Conservation (phyloP, 2,888 invertebrate genomes). For the Selenia dentaria region DNA sequence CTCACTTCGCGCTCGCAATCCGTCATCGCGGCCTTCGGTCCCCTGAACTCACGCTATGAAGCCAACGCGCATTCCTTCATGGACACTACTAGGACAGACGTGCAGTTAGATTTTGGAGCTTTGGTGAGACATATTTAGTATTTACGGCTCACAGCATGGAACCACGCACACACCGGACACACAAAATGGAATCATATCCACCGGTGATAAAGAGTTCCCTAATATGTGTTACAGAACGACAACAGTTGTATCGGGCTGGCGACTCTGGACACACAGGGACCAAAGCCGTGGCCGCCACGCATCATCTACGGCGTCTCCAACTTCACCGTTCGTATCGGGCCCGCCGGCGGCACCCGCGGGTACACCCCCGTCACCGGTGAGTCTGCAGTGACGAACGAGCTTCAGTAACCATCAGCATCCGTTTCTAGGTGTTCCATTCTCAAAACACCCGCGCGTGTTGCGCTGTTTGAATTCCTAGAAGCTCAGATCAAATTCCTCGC, state of each 20-base stretch:
- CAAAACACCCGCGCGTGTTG: too few relatives aligned
- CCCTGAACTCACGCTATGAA: slow-evolving; percentile 90
- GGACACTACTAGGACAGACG: slow-evolving; percentile 89
- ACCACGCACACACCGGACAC: too few relatives aligned
- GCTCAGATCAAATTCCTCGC: too few relatives aligned
- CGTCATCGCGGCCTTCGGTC: slow-evolving; percentile 95
- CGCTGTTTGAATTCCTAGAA: too few relatives aligned
- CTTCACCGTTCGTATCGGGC: slow-evolving; percentile 92
- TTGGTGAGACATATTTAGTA: too few relatives aligned
- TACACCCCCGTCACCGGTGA: slow-evolving; percentile 91
- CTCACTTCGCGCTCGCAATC: slow-evolving; percentile 88
- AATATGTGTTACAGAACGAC: slow-evolving; percentile 81
- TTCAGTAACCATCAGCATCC: too few relatives aligned
- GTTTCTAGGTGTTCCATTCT: too few relatives aligned
- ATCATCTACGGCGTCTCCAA: slow-evolving; percentile 85
- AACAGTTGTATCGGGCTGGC: slow-evolving; percentile 89
- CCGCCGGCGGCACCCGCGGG: slow-evolving; percentile 92
- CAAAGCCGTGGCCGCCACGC: slow-evolving; percentile 89
- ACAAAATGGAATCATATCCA: too few relatives aligned
- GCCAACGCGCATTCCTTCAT: slow-evolving; percentile 92
- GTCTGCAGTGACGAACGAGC: too few relatives aligned
- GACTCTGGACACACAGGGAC: slow-evolving; percentile 83
- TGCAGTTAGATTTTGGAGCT: slow-evolving; percentile 91
- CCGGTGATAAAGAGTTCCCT: too few relatives aligned
- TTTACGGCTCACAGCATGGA: too few relatives aligned